Conservation (phyloP, 2,797 vertebrate genomes). For the Eurystomus glaucurus region DNA sequence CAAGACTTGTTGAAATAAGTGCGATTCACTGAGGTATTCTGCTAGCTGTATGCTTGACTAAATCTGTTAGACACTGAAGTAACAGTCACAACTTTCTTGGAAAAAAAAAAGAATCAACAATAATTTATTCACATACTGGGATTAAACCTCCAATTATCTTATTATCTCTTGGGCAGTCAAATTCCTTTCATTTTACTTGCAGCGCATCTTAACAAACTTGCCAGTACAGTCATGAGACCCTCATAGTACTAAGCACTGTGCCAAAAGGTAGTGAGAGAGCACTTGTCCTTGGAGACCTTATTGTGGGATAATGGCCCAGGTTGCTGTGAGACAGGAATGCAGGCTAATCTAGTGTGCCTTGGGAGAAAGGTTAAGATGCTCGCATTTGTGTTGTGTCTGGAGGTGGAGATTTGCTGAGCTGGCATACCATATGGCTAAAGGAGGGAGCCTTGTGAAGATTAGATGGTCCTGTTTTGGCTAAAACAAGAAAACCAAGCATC, state of each 20-base stretch:
- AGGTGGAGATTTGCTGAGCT: not conserved
- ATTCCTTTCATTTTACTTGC: not conserved
- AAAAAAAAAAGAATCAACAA: not conserved
- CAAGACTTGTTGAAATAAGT: not conserved
- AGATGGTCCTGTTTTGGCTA: not conserved
- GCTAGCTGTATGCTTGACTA: not conserved
- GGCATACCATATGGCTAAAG: not conserved
- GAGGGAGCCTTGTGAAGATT: not conserved
- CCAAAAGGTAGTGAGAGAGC: not conserved
- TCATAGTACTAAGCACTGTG: not conserved
- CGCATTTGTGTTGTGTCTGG: too few species aligned
- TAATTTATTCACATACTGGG: not conserved
- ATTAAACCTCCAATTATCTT: not conserved
- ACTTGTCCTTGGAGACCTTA: not conserved
- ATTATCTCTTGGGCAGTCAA: not conserved
- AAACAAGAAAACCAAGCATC: not conserved
- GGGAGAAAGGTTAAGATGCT: not conserved
- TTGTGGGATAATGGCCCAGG: not conserved
- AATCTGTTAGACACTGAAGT: not conserved
- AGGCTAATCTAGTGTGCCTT: not conserved
- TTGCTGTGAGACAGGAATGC: not conserved
- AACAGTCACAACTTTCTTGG: not conserved
- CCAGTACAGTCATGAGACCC: not conserved
- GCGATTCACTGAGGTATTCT: not conserved
- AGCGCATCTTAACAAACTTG: not conserved